A percentile compares a stretch with the other conserved stretches of the same genome.
Evolutionary conservation across 1,140 invertebrate species (phyloP).

Genomic region (Globodera ellingtonae): DNA sequence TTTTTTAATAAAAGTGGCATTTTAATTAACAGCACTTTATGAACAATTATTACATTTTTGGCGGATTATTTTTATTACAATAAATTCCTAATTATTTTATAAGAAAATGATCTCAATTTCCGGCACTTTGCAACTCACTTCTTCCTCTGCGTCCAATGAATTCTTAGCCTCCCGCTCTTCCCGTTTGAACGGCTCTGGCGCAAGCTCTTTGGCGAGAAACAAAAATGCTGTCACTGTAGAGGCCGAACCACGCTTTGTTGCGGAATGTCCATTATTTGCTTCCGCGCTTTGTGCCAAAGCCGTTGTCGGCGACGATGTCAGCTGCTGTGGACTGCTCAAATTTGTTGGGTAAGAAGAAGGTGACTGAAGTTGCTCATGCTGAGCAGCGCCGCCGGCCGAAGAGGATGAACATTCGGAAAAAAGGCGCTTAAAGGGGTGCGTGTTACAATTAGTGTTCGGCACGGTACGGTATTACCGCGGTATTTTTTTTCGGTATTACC

Average conservation of each 20-base stretch:
- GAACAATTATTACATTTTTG: too few relatives aligned
- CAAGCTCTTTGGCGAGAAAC: constrained; percentile 25
- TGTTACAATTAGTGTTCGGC: too few relatives aligned
- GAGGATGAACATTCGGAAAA: constrained; percentile 28
- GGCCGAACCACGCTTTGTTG: constrained; percentile 6
- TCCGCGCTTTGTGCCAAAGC: background rate
- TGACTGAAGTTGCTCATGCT: background rate
- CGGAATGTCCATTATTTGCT: background rate
- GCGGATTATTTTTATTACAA: too few relatives aligned
- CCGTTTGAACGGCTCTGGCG: constrained; percentile 13
- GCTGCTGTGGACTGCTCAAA: background rate
- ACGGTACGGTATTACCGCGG: too few relatives aligned
- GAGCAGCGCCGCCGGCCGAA: constrained; percentile 11
- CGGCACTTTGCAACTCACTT: background rate
- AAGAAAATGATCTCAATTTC: too few relatives aligned
- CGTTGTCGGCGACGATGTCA: too few relatives aligned
- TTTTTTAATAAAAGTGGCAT: too few relatives aligned
- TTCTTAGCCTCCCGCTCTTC: constrained; percentile 2
- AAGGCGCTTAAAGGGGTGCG: constrained; percentile 11
- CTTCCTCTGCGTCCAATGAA: background rate
- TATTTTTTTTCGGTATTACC: too few relatives aligned
- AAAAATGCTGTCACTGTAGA: constrained; percentile 16
- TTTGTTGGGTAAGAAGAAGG: background rate
- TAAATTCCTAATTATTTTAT: too few relatives aligned
- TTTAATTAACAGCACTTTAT: too few relatives aligned